A percentile compares a stretch with the other conserved stretches of the same genome.
Evolutionary conservation across 2,113 vertebrate species (phyloP).

Genomic region (Geococcyx californianus): DNA sequence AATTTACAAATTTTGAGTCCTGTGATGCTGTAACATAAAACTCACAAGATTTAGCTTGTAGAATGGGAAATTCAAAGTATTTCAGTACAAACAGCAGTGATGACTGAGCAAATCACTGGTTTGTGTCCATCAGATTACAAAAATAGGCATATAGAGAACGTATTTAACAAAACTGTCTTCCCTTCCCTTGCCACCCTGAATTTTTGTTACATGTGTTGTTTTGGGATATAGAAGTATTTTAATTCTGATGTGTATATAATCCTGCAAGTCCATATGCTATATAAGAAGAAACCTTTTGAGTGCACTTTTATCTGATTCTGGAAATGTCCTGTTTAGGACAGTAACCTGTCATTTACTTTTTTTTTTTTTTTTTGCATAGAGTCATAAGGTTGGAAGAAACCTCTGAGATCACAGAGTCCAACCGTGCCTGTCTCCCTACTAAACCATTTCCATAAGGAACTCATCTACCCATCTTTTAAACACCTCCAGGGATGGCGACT

Average conservation of each 20-base stretch:
- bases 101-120: not conserved
- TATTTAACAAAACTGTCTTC: not conserved
- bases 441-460: no score
- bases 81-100: not conserved
- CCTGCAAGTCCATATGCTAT: not conserved
- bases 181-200: not conserved
- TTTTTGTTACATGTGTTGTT: not conserved
- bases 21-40: not conserved
- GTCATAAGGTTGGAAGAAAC: no score
- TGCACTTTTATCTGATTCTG: no score
- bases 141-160: not conserved
- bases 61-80: not conserved
- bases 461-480: no score
- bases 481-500: no score
- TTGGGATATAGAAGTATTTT: not conserved
- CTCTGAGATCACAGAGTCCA: no score
- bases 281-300: not conserved
- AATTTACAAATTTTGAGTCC: conserved; percentile 1
- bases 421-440: no score
- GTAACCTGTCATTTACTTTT: no score
- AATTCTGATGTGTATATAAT: not conserved
- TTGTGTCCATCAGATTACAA: not conserved
- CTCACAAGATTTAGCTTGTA: conserved; percentile 1
- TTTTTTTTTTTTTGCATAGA: no score
- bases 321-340: no score